Conservation (phyloP, 1,140 invertebrate species). For the Sarcophaga bullata region DNA sequence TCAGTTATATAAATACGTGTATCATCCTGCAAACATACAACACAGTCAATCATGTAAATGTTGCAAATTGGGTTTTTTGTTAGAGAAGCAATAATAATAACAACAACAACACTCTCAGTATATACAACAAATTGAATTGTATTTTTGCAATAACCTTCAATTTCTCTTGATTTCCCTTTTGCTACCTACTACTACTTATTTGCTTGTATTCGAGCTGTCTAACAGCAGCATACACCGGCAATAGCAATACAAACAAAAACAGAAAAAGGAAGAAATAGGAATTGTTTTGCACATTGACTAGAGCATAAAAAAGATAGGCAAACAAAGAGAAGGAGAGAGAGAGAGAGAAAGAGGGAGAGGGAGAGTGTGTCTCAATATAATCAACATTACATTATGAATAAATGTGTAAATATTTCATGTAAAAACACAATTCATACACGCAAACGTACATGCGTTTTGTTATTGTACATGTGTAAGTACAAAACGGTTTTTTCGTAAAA, state of each 20-base stretch:
- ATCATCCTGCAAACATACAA: neutral
- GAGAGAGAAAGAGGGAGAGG: neutral
- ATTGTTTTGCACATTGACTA: neutral
- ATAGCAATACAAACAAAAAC: neutral
- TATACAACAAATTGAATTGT: neutral
- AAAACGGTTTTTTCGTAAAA: neutral
- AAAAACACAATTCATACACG: neutral
- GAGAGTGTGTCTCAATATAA: slow-evolving; percentile 36
- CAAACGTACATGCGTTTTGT: too few species aligned
- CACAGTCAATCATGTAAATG: slow-evolving; percentile 25
- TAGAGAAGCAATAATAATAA: neutral
- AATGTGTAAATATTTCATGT: slow-evolving; percentile 31
- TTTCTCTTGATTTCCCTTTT: neutral
- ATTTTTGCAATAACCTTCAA: too few species aligned
- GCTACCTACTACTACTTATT: neutral
- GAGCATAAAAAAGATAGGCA: too few species aligned
- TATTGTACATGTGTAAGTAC: neutral
- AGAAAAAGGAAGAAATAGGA: neutral
- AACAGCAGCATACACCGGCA: neutral
- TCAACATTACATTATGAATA: slow-evolving; percentile 34
- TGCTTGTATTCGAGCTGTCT: neutral
- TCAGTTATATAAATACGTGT: neutral
- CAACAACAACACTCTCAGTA: neutral
- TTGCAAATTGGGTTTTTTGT: slow-evolving; percentile 30
- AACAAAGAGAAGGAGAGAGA: neutral